Base-by-base conservation (phyloP, 2,113 vertebrate species). In the Catharus bicknelli region DNA sequence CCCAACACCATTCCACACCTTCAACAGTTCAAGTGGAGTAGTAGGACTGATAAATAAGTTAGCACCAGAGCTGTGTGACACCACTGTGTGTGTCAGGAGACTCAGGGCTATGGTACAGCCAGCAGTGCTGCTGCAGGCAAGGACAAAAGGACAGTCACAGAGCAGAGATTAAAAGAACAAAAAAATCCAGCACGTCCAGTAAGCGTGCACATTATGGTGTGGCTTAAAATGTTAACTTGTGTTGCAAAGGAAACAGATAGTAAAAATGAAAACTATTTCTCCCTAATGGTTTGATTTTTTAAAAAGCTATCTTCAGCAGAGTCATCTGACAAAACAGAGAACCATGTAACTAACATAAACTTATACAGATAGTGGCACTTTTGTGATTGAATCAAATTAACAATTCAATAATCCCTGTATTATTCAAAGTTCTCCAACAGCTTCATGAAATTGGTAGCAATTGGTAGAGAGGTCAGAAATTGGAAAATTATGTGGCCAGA, bases 51-150 rank as follows among this genome's bases (percentile, higher is more conserved):
- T 45, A 74, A 61, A 29, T 45, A 73, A 66, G 19, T 63, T 45
- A 87, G 42, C 32, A 79, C 8, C 32, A 67, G 61, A 86, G 58
- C 47, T 73, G 53, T 40, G 59, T n/a, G 62, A 75, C n/a, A 62
- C 53, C 19, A 26, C 53, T 38, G 17, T 32, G 57, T 73, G 22
- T 32, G 26, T 53, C 1, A 0, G n/a, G 34, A 93, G 50, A 66
- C n/a, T 25, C 29, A 16, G 32, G 72, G 43, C 50, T 53, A 16
- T 5, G 16, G 48, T 2, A 53, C 26, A 95, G 74, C 66, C 93
- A 89, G 55, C 29, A 62, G 83, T 10, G 53, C 48, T 94, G 92
- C 88, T 95, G 79, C 70, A 86, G 76, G 76, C 79, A 89, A 95
- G 90, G 92, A 66, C 11, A 0, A 76, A 87, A 94, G 58, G 76